Conservation (phyloP, 2,113 vertebrate genomes). For the Lipotes vexillifer region DNA sequence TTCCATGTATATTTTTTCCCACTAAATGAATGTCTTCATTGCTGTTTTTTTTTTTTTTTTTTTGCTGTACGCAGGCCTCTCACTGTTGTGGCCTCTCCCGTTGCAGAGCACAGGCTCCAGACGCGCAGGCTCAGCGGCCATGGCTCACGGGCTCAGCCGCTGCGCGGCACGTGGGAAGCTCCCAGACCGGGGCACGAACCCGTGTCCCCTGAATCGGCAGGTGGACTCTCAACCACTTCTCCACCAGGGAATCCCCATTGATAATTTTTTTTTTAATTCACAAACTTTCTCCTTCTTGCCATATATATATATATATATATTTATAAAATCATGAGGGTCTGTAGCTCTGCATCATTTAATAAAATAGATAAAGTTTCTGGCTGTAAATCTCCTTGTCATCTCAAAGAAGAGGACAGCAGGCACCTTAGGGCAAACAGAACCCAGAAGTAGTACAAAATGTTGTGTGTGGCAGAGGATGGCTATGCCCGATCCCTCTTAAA, state of each 20-base stretch:
- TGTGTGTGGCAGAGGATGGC: background rate
- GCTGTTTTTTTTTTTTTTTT: background rate
- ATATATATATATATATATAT: background rate
- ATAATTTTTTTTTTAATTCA: background rate
- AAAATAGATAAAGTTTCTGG: background rate
- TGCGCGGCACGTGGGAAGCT: no score
- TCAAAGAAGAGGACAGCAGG: background rate
- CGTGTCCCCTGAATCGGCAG: no score
- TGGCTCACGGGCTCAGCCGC: no score
- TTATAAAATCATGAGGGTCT: background rate
- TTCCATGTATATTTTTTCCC: background rate
- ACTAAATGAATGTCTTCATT: background rate
- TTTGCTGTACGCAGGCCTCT: no score
- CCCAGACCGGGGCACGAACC: no score
- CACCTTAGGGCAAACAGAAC: background rate
- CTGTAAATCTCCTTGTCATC: background rate
- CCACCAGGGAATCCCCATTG: no score
- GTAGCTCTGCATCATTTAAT: background rate
- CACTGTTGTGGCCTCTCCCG: no score
- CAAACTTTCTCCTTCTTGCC: background rate
- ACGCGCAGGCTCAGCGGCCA: no score
- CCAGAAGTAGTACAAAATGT: background rate
- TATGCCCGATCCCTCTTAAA: background rate
- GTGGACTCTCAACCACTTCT: no score
- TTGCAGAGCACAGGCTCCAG: no score